These are phyloP conservation scores for Mactromeris polynyma DNA, from an alignment of 2,888 invertebrate genomes.

Conservation along the genomic window DNA sequence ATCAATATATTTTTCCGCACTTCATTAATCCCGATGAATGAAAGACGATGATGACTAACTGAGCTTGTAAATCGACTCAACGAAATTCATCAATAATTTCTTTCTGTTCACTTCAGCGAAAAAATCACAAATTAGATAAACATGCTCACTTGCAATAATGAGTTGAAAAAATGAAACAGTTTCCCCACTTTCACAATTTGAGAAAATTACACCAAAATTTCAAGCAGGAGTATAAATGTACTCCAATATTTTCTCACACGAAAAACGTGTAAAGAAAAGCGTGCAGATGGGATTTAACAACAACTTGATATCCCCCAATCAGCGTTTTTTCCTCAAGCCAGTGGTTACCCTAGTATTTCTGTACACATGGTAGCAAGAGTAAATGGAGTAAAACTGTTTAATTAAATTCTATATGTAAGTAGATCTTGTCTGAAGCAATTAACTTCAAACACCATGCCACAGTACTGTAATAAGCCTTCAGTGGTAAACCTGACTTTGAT, in stretches of 20 bases:
- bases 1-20: slow-evolving; percentile 39
- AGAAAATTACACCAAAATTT: background rate
- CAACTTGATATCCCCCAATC: background rate
- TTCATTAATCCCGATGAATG: slow-evolving; percentile 36
- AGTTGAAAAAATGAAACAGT: background rate
- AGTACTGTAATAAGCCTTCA: background rate
- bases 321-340: background rate
- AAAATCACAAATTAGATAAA: slow-evolving; percentile 23
- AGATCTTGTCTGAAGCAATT: slow-evolving; percentile 16
- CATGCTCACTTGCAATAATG: background rate
- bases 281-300: background rate
- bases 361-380: background rate
- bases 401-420: slow-evolving; percentile 17
- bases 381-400: slow-evolving; percentile 26
- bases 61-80: slow-evolving; percentile 16
- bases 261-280: background rate
- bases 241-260: slow-evolving; percentile 2
- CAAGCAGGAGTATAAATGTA: background rate
- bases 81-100: slow-evolving; percentile 37
- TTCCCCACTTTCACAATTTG: background rate
- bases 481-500: background rate
- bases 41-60: slow-evolving; percentile 31
- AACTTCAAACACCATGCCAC: slow-evolving; percentile 9
- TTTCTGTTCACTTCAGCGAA: slow-evolving; percentile 21
- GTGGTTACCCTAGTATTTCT: slow-evolving; percentile 1